These are phyloP conservation scores for Rhyacophila evoluta DNA, from an alignment of 2,888 invertebrate genomes.

Conservation along the genomic window DNA sequence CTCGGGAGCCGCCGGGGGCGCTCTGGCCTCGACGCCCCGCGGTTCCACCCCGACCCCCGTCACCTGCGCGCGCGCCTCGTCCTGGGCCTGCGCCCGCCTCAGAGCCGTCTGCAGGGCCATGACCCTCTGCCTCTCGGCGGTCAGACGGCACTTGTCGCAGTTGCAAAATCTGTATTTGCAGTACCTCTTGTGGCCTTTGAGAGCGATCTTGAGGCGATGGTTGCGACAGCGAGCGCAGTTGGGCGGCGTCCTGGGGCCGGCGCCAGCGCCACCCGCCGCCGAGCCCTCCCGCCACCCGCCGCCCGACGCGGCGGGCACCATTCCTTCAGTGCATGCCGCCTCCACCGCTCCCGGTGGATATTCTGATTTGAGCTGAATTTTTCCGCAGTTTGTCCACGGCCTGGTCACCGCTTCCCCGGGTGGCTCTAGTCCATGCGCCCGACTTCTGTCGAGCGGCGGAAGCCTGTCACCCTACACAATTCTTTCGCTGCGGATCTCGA, in stretches of 20 bases:
- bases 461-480: not conserved
- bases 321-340: slow-evolving; percentile 62
- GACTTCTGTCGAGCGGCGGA: not conserved
- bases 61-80: slow-evolving; percentile 75
- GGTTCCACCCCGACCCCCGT: slow-evolving; percentile 64
- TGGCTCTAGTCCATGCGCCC: not conserved
- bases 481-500: not conserved
- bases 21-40: slow-evolving; percentile 66
- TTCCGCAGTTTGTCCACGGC: slow-evolving; percentile 35
- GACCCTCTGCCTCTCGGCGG: slow-evolving; percentile 87
- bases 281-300: slow-evolving; percentile 68
- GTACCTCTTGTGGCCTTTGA: slow-evolving; percentile 93
- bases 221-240: slow-evolving; percentile 94
- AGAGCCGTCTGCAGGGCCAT: slow-evolving; percentile 92
- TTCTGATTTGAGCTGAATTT: slow-evolving; percentile 53
- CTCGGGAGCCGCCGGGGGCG: slow-evolving; percentile 64
- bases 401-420: not conserved
- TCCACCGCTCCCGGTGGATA: slow-evolving; percentile 50
- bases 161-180: slow-evolving; percentile 87
- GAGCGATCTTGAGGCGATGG: slow-evolving; percentile 87
- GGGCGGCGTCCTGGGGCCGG: slow-evolving; percentile 83
- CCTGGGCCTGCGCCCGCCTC: slow-evolving; percentile 86
- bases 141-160: slow-evolving; percentile 88
- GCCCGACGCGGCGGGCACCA: slow-evolving; percentile 61
- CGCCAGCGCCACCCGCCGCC: slow-evolving; percentile 69